These are phyloP conservation scores for Pseudeuparius sepicola DNA, from an alignment of 2,888 invertebrate species.

Conservation along the genomic window DNA sequence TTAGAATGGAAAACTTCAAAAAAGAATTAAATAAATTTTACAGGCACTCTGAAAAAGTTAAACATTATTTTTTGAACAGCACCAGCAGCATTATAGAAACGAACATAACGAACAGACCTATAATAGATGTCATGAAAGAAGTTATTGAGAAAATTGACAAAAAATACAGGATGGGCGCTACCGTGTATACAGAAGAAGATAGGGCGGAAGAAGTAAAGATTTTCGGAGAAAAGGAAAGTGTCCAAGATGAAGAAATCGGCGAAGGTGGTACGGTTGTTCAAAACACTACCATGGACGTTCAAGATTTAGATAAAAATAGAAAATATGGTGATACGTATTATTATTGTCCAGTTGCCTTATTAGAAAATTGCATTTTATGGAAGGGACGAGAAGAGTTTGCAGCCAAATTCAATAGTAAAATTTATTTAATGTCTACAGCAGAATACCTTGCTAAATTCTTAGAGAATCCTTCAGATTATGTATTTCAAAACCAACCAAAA, in stretches of 20 bases:
- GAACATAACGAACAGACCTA: slow-evolving; percentile 28
- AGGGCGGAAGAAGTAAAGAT: slow-evolving; percentile 42
- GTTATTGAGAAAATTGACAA: slow-evolving; percentile 30
- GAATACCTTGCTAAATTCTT: slow-evolving; percentile 43
- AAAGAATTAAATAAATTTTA: slow-evolving; percentile 24
- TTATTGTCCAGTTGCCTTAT: slow-evolving; percentile 54
- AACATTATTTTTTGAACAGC: slow-evolving; percentile 24
- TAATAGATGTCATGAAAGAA: slow-evolving; percentile 29
- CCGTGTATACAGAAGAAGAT: slow-evolving; percentile 41
- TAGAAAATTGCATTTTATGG: slow-evolving; percentile 46
- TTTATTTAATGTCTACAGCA: slow-evolving; percentile 45
- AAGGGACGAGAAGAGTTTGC: slow-evolving; percentile 49
- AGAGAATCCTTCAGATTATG: slow-evolving; percentile 34
- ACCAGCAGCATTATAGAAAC: slow-evolving; percentile 26
- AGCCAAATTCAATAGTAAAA: slow-evolving; percentile 43
- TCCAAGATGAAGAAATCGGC: slow-evolving; percentile 36
- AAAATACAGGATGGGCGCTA: slow-evolving; percentile 38
- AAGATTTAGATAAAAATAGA: slow-evolving; percentile 28
- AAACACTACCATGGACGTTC: slow-evolving; percentile 25
- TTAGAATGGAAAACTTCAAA: slow-evolving; percentile 19
- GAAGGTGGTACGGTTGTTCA: slow-evolving; percentile 32
- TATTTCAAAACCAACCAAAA: slow-evolving; percentile 37
- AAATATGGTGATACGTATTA: slow-evolving; percentile 46
- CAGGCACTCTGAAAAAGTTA: slow-evolving; percentile 25
- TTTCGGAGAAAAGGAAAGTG: slow-evolving; percentile 38